These are phyloP conservation scores for Nannoperca obscura DNA, from an alignment of 2,797 vertebrate species.

Conservation along the genomic window DNA sequence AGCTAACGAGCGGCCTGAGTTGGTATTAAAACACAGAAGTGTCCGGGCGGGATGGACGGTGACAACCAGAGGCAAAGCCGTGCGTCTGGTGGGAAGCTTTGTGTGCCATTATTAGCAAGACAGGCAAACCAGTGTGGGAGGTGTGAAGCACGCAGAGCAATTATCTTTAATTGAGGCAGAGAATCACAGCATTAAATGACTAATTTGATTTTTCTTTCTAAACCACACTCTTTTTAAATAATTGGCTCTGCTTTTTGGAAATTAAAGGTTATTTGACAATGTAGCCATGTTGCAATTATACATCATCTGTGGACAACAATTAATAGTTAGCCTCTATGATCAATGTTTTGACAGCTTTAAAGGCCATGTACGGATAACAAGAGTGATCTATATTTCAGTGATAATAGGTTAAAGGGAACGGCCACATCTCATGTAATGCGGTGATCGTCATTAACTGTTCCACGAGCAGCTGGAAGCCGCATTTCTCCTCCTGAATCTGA, in stretches of 20 bases:
- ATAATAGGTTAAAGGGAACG: background rate
- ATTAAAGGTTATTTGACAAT: constrained; percentile 37
- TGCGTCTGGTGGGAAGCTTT: constrained; percentile 55
- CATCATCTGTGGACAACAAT: constrained; percentile 10
- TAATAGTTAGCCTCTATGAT: background rate
- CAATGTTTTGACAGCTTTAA: constrained; percentile 34
- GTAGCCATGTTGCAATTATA: constrained; percentile 27
- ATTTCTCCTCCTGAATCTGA: background rate
- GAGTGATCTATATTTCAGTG: background rate
- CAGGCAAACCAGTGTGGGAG: constrained; percentile 73
- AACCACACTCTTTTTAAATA: constrained; percentile 47
- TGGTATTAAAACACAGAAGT: constrained; percentile 42
- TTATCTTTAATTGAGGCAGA: constrained; percentile 80
- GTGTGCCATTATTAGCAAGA: constrained; percentile 59
- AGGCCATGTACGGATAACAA: constrained; percentile 12
- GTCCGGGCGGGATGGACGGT: constrained; percentile 23
- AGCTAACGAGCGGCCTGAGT: constrained; percentile 64
- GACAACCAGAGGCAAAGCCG: constrained; percentile 32
- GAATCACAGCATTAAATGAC: constrained; percentile 70
- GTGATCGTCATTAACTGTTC: background rate
- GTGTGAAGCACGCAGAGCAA: constrained; percentile 77
- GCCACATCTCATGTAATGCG: background rate
- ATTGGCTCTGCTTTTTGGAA: constrained; percentile 50
- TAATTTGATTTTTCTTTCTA: constrained; percentile 56
- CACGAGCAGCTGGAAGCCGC: background rate